Evolutionary conservation across 2,797 vertebrate species (phyloP), one percentile per base, ranked within the genome.

Genomic region (Chelon auratus): DNA sequence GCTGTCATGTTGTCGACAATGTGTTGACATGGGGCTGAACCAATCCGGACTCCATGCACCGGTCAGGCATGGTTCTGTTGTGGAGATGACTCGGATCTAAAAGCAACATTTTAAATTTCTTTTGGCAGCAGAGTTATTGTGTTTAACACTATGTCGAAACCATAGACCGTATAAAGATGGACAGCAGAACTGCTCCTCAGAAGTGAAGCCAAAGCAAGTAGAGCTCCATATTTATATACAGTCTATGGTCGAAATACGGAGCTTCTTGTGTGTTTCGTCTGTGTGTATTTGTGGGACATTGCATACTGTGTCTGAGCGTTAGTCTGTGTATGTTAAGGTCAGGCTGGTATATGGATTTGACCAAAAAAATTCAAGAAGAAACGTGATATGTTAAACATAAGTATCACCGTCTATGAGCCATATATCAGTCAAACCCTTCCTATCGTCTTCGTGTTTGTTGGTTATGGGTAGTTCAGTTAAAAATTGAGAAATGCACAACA

Each of bases 1-100:
- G 48, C 50, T 60, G 60, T 18, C 52, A 56, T 76, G 64, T 62
- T 24, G 36, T 33, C 72, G 69, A 78, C 17, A 54, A 24, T 2
- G 52, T 64, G 67, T 58, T 62, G 18, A 48, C 62, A 54, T 68
- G 50, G 59, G 18, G 37, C 1, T 8, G 20, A 39, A 36, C 43
- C 30, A 22, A 13, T 42, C 9, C 17, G 12, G 59, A 8, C 57
- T 53, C 48, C 73, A 9, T 26, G 62, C 13, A 40, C 26, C 60
- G 37, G 22, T 63, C n/a, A 52, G 22, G 18, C 40, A 3, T 71
- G 26, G 30, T 45, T 50, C 51, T 60, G 47, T 18, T 57, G 50
- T 24, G 47, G 45, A 60, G 36, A 58, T 9, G 26, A 12, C 60
- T 62, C 37, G 36, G 17, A 63, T 57, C 13, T 18, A 47, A 47